These are phyloP conservation scores for Hemiprocne comata DNA, from an alignment of 2,113 vertebrate species.

Conservation along the genomic window DNA sequence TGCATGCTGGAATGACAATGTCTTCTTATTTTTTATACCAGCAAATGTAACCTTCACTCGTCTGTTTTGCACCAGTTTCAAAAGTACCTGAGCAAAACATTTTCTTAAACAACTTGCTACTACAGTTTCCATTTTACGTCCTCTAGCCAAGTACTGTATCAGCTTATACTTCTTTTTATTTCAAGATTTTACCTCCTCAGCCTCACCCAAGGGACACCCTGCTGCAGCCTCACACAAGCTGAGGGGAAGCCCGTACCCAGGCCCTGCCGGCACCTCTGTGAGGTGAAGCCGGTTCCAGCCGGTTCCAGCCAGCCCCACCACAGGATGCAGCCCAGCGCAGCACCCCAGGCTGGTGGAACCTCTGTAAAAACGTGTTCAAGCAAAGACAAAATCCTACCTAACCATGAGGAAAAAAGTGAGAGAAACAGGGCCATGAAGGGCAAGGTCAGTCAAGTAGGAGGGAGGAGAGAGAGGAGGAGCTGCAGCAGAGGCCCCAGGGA, in stretches of 20 bases:
- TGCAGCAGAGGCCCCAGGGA: no score
- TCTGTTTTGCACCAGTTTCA: fast-evolving
- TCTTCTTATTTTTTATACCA: not conserved
- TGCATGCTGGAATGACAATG: fast-evolving
- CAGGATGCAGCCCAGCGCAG: fast-evolving
- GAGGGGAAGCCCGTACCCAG: fast-evolving
- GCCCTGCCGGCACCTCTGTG: fast-evolving
- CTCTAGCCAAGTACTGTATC: not conserved
- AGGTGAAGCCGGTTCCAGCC: not conserved
- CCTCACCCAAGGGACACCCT: fast-evolving
- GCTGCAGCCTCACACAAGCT: fast-evolving
- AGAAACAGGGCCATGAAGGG: fast-evolving
- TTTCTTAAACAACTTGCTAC: not conserved
- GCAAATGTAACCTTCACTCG: fast-evolving
- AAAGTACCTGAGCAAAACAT: not conserved
- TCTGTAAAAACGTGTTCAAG: fast-evolving
- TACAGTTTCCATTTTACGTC: no score
- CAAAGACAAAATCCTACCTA: not conserved
- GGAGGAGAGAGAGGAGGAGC: not conserved
- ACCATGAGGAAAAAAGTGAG: fast-evolving
- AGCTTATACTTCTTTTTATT: no score
- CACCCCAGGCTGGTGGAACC: no score
- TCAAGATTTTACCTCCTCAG: no score
- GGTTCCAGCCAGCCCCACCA: not conserved
- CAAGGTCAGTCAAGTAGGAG: not conserved